Evolutionary conservation across 2,888 invertebrate species (phyloP), one percentile per base, ranked within the genome.

Genomic region (Pteria penguin): DNA sequence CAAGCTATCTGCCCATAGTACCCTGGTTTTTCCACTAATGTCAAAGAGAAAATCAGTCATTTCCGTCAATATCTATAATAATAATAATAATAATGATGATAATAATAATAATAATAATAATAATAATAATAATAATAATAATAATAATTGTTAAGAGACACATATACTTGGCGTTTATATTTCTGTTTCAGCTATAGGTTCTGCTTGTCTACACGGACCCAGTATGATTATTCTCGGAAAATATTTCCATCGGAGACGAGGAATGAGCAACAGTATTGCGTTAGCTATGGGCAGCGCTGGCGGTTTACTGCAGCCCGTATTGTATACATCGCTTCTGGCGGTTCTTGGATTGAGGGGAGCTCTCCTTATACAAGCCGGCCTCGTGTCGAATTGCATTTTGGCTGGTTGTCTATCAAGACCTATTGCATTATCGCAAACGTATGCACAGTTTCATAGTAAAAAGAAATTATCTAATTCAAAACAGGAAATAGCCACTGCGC

Each of bases 241-340:
- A 52, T 73, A 73, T 60, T 73, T 67, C 22, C 55, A 73, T 32
- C 67, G 62, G 33, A 32, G 67, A 33, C 29, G 73, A 67, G 67
- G 73, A 22, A 45, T 73, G 24, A 57, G 65, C 45, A 67, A 67
- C 24, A 55, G 67, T 14, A 33, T 73, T 4, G 67, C 73, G 2
- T 22, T 73, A 18, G 58, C 73, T 4, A 60, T 32, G 11, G 73
- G 67, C 3, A 73, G 73, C 27, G n/a, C 68, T 18, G 73, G 73
- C 3, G 60, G 60, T n/a, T 31, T 73, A 11, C 32, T 61, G 26
- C 36, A 57, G 18, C 73, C 73, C 0, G 29, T 68, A n/a, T 14
- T 73, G n/a, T 73, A 67, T 31, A 63, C 63, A 5, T 32, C 27
- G 14, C 22, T 73, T 45, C 32, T 73, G n/a, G 32, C 60, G 11